Evolutionary conservation across 2,888 invertebrate genomes (phyloP), one percentile per base, ranked within the genome.

Genomic region (Stenchaetothrips biformis): DNA sequence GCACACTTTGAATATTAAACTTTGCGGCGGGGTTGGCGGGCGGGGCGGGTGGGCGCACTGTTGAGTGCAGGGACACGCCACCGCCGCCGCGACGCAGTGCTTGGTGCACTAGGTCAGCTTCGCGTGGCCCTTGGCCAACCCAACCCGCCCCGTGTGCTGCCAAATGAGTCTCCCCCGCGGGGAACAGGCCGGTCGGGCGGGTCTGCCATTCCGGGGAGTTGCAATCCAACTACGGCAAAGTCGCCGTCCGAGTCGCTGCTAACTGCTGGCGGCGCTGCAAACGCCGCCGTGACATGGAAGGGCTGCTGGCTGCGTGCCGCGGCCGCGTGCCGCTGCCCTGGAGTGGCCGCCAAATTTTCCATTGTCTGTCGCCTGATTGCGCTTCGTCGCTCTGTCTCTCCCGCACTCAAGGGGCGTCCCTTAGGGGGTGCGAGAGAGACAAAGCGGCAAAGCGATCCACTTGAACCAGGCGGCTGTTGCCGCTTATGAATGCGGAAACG

Each of bases 1-100:
- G 21, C 21, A n/a, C 67, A 74, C 67, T 74, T 74, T 74, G 21
- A 74, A 74, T 74, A n/a, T 25, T 25, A 74, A 74, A 74, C 21
- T 74, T 74, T 74, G 59, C 25, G 67, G 18, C 21, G 53, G 11
- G 16, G n/a, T n/a, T n/a, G n/a, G n/a, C n/a, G n/a, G n/a, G 59
- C 59, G 11, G 67, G 53, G 25, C 67, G 21, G 67, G 21, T 21
- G 67, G 25, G 67, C 25, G 21, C 53, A 18, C 67, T 74, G 67
- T 74, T 74, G 67, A 74, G 67, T 25, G 21, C 13, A 4, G 53
- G 16, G 13, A 13, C 53, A 53, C 13, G 53, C 53, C 53, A 9
- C 67, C 67, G n/a, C 7, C 11, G 11, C 67, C 53, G 13, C 16
- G 9, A 53, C 53, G 53, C 53, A 4, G 53, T 13, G 53, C 53